Evolutionary conservation across 2,797 vertebrate genomes (phyloP), one percentile per base, ranked within the genome.

Genomic region (Siniperca obscura): DNA sequence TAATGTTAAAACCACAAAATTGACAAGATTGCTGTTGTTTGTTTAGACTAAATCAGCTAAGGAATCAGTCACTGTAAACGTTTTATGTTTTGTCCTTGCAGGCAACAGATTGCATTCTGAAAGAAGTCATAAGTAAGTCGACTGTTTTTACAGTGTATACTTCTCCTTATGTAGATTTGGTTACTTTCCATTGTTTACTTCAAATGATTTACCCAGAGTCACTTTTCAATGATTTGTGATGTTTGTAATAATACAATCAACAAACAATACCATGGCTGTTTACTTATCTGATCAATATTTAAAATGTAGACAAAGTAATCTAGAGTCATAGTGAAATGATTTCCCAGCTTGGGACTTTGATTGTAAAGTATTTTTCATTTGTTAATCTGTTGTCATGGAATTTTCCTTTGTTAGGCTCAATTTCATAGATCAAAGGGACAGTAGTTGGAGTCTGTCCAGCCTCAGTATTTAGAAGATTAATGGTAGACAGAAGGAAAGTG

Each of bases 11-110:
- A 84, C 88, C 84, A 80, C 89, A 81, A 80, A 82, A 81, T 81
- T 82, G 81, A 88, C 76, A 86, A 85, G 78, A 88, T 87, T 79
- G 50, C 38, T 53, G 56, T 79, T 88, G 87, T 93, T 92, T 94
- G 89, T 92, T 93, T 93, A 91, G 88, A 92, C 89, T 79, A 46
- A 90, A 85, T 48, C 75, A 84, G 81, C 71, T 53, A 74, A 87
- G 17, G 71, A 87, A 70, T 87, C 85, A 78, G 59, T 84, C 68
- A 61, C 25, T 87, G 75, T 80, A 64, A 67, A 80, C 2, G 25
- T 64, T 80, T 57, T 14, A 81, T 22, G 2, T 53, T 70, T 75
- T 74, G 68, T 30, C 67, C 74, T 69, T 25, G 62, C 36, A 85
- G 62, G 52, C 72, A 68, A 17, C 48, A 72, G 27, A 81, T 38